Percentiles rank a stretch among this genome's conserved stretches.
Evolutionary conservation across 2,797 vertebrate species (phyloP).

Genomic region (Corythornis leucogaster): DNA sequence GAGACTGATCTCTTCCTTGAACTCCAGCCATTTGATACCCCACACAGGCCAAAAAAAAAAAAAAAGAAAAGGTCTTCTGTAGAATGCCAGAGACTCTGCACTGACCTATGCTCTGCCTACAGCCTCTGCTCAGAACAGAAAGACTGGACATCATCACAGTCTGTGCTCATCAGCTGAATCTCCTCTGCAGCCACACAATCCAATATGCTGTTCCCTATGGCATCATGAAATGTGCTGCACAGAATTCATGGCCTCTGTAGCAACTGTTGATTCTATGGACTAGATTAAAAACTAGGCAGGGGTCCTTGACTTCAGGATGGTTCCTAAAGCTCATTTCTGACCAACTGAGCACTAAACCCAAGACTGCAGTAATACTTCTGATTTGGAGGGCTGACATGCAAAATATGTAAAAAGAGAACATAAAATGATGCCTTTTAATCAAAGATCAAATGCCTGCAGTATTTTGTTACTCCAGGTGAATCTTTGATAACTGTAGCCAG

Average conservation of each 20-base stretch:
- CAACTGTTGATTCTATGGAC: not conserved
- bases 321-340: not conserved
- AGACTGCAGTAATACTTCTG: not conserved
- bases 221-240: not conserved
- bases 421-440: not conserved
- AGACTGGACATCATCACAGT: not conserved
- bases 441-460: not conserved
- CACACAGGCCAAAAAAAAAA: not conserved
- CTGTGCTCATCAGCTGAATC: not conserved
- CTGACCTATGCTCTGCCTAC: not conserved
- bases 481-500: not conserved
- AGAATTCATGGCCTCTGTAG: not conserved
- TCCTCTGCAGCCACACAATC: not conserved
- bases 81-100: not conserved
- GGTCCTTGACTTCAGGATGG: not conserved
- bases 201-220: not conserved
- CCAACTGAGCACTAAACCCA: not conserved
- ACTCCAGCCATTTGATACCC: not conserved
- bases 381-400: not conserved
- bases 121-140: not conserved
- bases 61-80: not conserved
- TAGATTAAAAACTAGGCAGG: not conserved
- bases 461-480: conserved; percentile 1
- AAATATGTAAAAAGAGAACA: not conserved
- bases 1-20: not conserved